These are phyloP conservation scores for Paramormyrops hopkinsi DNA, from an alignment of 2,797 vertebrate species.

Conservation along the genomic window DNA sequence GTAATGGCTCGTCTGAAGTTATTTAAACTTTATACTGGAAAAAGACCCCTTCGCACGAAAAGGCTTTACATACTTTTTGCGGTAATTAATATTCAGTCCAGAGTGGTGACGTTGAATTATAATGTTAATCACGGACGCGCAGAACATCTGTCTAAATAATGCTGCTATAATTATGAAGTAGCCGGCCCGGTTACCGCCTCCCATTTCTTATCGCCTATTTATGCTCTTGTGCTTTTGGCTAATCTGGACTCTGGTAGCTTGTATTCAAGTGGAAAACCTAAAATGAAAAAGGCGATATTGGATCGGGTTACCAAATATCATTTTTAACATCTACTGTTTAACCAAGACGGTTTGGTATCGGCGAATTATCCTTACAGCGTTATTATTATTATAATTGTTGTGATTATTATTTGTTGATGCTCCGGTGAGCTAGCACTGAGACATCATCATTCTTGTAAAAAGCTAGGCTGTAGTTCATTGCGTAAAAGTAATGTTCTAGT, in stretches of 20 bases:
- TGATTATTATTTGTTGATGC: neutral
- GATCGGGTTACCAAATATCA: neutral
- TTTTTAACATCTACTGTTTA: neutral
- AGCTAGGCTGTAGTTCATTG: neutral
- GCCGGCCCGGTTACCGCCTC: neutral
- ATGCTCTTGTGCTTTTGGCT: neutral
- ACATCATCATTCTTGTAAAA: neutral
- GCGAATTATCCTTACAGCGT: neutral
- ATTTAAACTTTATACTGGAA: neutral
- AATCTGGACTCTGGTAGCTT: neutral
- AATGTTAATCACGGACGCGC: neutral
- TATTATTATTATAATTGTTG: neutral
- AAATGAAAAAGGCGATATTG: neutral
- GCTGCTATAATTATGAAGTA: neutral
- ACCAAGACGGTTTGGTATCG: neutral
- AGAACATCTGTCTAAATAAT: conserved; percentile 4
- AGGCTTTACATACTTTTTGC: neutral
- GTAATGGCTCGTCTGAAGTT: neutral
- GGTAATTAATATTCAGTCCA: neutral
- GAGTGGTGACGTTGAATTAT: neutral
- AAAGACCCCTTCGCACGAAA: neutral
- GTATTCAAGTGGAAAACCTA: neutral
- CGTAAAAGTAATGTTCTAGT: neutral
- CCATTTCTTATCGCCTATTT: neutral
- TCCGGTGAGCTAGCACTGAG: neutral